Conservation (phyloP, 1,140 invertebrate species). For the Ganaspis sp. region DNA sequence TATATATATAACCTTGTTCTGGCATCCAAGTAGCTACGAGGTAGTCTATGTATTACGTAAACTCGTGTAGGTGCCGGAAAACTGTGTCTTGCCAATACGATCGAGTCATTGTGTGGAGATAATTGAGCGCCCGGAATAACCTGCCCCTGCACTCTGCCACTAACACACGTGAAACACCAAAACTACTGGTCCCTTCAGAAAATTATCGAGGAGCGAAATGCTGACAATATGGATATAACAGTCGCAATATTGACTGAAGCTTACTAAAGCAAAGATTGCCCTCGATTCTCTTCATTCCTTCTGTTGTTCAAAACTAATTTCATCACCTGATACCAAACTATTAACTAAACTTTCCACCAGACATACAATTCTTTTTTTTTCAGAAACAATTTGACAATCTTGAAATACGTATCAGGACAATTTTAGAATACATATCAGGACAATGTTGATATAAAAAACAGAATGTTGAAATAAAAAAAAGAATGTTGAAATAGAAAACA, state of each 20-base stretch:
- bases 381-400: too few species aligned
- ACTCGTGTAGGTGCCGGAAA: conserved; percentile 28
- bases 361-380: too few species aligned
- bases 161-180: conserved; percentile 11
- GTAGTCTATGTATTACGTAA: conserved; percentile 61
- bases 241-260: conserved; percentile 10
- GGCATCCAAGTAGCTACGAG: conserved; percentile 41
- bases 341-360: not conserved
- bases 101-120: conserved; percentile 51
- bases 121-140: conserved; percentile 58
- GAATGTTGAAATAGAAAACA: too few species aligned
- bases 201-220: conserved; percentile 25
- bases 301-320: not conserved
- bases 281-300: not conserved
- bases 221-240: conserved; percentile 12
- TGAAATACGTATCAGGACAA: too few species aligned
- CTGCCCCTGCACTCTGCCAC: conserved; percentile 12
- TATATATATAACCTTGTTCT: conserved; percentile 22
- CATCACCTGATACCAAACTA: not conserved
- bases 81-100: conserved; percentile 40
- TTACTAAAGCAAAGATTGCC: not conserved
- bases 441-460: too few species aligned
- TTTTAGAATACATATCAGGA: too few species aligned
- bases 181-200: conserved; percentile 15
- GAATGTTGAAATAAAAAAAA: too few species aligned